These are phyloP conservation scores for Apoderus coryli DNA, from an alignment of 2,888 invertebrate genomes.

Conservation along the genomic window DNA sequence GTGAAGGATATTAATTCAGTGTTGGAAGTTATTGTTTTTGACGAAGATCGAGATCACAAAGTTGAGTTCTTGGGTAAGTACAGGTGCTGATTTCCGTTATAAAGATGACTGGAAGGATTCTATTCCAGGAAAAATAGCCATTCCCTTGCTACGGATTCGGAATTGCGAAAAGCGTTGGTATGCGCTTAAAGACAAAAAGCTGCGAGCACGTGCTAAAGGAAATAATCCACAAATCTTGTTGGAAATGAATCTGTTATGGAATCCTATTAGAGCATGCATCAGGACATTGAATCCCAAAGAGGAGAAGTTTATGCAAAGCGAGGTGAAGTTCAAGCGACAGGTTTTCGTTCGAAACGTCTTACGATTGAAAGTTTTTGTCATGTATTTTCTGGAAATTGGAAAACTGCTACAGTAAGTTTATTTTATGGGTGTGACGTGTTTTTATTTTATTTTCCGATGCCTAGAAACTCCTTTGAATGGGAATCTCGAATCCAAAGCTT, in stretches of 20 bases:
- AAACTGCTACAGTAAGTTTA: conserved; percentile 80
- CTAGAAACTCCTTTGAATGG: conserved; percentile 93
- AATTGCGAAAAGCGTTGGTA: conserved; percentile 94
- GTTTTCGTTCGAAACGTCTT: conserved; percentile 88
- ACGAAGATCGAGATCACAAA: conserved; percentile 96
- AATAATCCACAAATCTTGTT: conserved; percentile 77
- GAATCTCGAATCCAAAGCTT: conserved; percentile 78
- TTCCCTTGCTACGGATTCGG: conserved; percentile 53
- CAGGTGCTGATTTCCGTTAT: too few species aligned
- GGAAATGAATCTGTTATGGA: conserved; percentile 87
- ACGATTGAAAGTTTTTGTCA: conserved; percentile 76
- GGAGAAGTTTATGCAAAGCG: conserved; percentile 87
- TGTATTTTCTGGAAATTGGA: conserved; percentile 77
- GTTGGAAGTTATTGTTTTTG: conserved; percentile 89
- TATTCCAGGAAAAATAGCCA: conserved; percentile 47
- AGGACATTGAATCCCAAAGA: conserved; percentile 90
- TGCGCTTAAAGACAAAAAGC: conserved; percentile 88
- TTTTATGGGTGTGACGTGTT: too few species aligned
- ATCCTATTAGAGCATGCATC: conserved; percentile 81
- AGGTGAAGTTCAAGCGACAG: conserved; percentile 90
- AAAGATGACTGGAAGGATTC: too few species aligned
- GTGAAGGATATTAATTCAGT: conserved; percentile 93
- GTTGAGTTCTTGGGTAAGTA: conserved; percentile 89
- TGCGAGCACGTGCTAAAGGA: conserved; percentile 82
- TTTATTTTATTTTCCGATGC: conserved; percentile 19